A percentile compares a stretch with the other conserved stretches of the same genome.
These are phyloP conservation scores for Anoplopoma fimbria DNA, from an alignment of 2,113 vertebrate genomes.

Conservation along the genomic window DNA sequence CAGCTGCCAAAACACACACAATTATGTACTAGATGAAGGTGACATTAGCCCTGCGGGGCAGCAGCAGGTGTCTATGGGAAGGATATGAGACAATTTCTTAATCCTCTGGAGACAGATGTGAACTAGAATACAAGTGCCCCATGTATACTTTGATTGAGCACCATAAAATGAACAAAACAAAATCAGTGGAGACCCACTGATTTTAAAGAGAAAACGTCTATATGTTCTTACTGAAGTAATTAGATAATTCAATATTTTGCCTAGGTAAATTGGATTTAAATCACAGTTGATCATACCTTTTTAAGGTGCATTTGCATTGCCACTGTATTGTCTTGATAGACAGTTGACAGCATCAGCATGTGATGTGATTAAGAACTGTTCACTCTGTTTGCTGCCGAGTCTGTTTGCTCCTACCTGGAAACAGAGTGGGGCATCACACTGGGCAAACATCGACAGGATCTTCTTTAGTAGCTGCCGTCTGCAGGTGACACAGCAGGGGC, in stretches of 20 bases:
- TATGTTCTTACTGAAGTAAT: neutral
- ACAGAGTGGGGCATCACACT: slow-evolving; percentile 53
- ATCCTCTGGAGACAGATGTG: slow-evolving; percentile 45
- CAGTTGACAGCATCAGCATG: slow-evolving; percentile 47
- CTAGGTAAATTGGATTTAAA: neutral
- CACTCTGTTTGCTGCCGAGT: slow-evolving; percentile 21
- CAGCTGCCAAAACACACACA: slow-evolving; percentile 65
- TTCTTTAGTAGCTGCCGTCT: slow-evolving; percentile 47
- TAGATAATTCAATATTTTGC: neutral
- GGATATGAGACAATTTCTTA: slow-evolving; percentile 47
- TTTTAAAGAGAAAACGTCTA: neutral
- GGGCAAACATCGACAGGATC: slow-evolving; percentile 56
- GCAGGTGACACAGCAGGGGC: slow-evolving; percentile 60
- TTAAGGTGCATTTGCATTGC: neutral
- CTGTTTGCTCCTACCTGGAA: slow-evolving; percentile 65
- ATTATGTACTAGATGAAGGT: slow-evolving; percentile 68
- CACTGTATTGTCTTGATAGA: slow-evolving; percentile 51
- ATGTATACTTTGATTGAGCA: neutral
- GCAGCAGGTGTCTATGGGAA: slow-evolving; percentile 52
- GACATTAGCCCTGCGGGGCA: slow-evolving; percentile 69
- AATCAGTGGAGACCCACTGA: no score
- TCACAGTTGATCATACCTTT: neutral
- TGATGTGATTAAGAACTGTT: slow-evolving; percentile 60
- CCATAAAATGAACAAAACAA: neutral
- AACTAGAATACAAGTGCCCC: slow-evolving; percentile 5